These are phyloP conservation scores for Pycnomerus fuliginosus DNA, from an alignment of 2,888 invertebrate species.

Conservation along the genomic window DNA sequence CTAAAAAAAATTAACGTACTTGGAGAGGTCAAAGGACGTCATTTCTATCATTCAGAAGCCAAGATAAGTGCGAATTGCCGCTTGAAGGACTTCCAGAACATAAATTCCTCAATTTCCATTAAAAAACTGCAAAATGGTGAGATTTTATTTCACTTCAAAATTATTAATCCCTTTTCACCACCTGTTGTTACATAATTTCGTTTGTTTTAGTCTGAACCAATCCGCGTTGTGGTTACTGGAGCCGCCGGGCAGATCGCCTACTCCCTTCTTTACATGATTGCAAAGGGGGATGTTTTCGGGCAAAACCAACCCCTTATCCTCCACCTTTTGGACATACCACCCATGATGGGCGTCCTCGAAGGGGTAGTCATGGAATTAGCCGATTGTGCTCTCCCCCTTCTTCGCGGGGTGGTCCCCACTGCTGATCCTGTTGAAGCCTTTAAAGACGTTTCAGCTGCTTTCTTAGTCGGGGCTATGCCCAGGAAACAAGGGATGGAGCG, in stretches of 20 bases:
- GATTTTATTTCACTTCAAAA: not conserved
- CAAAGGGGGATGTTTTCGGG: conserved; percentile 95
- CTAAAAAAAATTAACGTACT: too few relatives aligned
- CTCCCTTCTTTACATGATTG: conserved; percentile 90
- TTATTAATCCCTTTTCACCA: not conserved
- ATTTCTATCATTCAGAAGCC: conserved; percentile 24
- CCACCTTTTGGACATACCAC: conserved; percentile 91
- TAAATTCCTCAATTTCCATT: not conserved
- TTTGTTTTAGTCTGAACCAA: conserved; percentile 71
- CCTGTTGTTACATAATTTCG: conserved; percentile 4
- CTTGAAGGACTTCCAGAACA: conserved; percentile 4
- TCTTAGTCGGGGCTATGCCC: conserved; percentile 98
- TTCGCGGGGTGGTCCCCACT: conserved; percentile 82
- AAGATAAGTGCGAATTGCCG: conserved; percentile 15
- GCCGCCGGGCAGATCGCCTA: conserved; percentile 99
- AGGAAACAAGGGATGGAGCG: conserved; percentile 98
- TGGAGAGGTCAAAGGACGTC: conserved; percentile 33
- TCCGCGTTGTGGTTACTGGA: conserved; percentile 94
- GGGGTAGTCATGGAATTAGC: conserved; percentile 97
- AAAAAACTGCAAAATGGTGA: not conserved
- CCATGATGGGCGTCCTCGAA: conserved; percentile 94
- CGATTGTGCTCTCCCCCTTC: conserved; percentile 91
- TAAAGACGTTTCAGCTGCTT: conserved; percentile 92
- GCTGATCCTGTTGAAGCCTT: conserved; percentile 90
- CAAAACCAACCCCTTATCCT: conserved; percentile 81